Conservation (phyloP, 2,888 invertebrate species). For the Caenorhabditis zanzibari region DNA sequence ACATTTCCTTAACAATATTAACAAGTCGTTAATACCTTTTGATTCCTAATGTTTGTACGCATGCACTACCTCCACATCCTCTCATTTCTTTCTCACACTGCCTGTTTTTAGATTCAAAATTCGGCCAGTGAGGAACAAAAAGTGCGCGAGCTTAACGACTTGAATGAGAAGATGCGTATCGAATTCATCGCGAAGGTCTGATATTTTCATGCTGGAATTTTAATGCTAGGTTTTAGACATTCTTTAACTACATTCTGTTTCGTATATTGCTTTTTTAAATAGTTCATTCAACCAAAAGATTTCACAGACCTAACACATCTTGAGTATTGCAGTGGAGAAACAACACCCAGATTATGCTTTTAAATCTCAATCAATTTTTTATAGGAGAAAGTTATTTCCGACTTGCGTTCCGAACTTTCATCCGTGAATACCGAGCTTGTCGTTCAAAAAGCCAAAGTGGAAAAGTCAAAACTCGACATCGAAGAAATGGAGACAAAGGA, state of each 20-base stretch:
- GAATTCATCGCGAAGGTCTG: slow-evolving; percentile 73
- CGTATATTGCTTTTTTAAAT: neutral
- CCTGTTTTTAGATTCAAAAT: slow-evolving; percentile 27
- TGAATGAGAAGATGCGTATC: slow-evolving; percentile 73
- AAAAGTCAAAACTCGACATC: slow-evolving; percentile 53
- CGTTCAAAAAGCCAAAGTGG: slow-evolving; percentile 54
- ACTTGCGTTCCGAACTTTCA: slow-evolving; percentile 62
- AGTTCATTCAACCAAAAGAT: neutral
- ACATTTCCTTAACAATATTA: too few relatives aligned
- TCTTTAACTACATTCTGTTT: slow-evolving; percentile 1
- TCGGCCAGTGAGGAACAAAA: slow-evolving; percentile 40
- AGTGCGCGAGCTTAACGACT: slow-evolving; percentile 67
- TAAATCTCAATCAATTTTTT: slow-evolving; percentile 2
- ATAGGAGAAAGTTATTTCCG: slow-evolving; percentile 70
- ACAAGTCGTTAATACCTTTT: too few relatives aligned
- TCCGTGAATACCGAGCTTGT: slow-evolving; percentile 23
- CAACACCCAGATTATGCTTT: neutral
- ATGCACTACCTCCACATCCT: slow-evolving; percentile 22
- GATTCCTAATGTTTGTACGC: neutral
- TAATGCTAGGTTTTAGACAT: neutral
- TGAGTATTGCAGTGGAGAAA: neutral
- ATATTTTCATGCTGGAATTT: neutral
- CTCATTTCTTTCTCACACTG: slow-evolving; percentile 25
- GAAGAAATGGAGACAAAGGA: slow-evolving; percentile 50
- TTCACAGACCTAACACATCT: slow-evolving; percentile 5